These are phyloP conservation scores for Pardalotus punctatus DNA, from an alignment of 2,113 vertebrate species.

Conservation along the genomic window DNA sequence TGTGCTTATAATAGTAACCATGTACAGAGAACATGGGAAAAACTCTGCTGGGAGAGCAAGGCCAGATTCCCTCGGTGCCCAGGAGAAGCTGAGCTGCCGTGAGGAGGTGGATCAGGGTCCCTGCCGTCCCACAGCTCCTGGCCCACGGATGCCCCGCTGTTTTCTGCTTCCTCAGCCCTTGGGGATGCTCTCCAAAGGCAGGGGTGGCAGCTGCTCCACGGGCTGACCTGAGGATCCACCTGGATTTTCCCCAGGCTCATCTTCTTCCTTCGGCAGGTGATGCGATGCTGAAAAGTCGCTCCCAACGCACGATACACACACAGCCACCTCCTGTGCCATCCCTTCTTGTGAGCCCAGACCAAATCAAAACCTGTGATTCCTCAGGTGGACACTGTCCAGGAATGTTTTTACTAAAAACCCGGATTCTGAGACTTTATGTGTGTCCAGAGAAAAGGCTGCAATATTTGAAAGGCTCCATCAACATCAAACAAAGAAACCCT, in stretches of 20 bases:
- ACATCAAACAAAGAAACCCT: neutral
- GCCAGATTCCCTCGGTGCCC: neutral
- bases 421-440: neutral
- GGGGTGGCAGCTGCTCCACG: neutral
- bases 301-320: fast-evolving
- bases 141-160: neutral
- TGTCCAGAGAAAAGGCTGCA: neutral
- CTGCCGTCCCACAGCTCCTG: neutral
- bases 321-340: neutral
- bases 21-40: neutral
- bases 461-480: neutral
- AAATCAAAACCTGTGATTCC: neutral
- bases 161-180: fast-evolving
- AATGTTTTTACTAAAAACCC: fast-evolving
- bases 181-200: neutral
- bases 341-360: neutral
- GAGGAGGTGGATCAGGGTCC: neutral
- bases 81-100: neutral
- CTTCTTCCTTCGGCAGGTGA: neutral
- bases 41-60: neutral
- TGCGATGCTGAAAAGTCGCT: neutral
- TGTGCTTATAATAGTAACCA: neutral
- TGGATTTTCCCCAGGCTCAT: neutral
- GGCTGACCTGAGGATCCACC: fast-evolving
- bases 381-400: neutral